Evolutionary conservation across 2,113 vertebrate species (phyloP).

Genomic region (Lanius ludovicianus): DNA sequence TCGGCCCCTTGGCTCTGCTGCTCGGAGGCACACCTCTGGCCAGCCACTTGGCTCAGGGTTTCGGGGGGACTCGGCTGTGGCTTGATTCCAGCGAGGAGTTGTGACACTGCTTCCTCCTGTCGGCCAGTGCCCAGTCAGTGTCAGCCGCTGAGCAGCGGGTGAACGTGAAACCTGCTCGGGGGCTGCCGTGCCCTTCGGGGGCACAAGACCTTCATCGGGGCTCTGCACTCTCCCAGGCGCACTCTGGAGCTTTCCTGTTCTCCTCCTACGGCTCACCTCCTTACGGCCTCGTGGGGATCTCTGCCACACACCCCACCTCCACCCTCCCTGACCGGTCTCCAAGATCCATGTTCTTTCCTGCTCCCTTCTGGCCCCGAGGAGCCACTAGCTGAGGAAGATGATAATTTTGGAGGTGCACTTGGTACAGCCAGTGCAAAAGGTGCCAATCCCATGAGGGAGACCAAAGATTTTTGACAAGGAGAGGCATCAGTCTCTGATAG

Average conservation of each 20-base stretch:
- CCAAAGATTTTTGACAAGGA: background rate
- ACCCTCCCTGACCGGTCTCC: background rate
- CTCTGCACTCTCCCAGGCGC: background rate
- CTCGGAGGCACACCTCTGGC: background rate
- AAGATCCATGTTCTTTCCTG: background rate
- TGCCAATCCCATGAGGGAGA: background rate
- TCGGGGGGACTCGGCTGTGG: background rate
- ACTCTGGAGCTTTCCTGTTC: background rate
- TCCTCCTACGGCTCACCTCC: background rate
- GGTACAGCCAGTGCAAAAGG: background rate
- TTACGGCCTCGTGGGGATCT: background rate
- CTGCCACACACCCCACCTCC: background rate
- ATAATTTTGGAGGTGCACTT: background rate
- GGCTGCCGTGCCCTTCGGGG: accelerated
- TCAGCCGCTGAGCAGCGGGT: accelerated
- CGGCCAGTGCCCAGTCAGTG: accelerated
- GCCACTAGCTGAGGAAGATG: background rate
- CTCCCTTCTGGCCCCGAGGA: background rate
- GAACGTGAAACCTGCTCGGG: background rate
- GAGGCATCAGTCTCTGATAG: background rate
- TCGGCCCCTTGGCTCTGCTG: background rate
- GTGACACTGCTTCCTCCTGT: background rate
- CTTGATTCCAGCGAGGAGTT: background rate
- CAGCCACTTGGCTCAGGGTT: accelerated
- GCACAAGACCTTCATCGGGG: accelerated